Percentiles rank a stretch among this genome's conserved stretches.
phyloP scores from a whole-genome alignment of 2,113 vertebrate genomes.

The Muscicapa adusta region DNA sequence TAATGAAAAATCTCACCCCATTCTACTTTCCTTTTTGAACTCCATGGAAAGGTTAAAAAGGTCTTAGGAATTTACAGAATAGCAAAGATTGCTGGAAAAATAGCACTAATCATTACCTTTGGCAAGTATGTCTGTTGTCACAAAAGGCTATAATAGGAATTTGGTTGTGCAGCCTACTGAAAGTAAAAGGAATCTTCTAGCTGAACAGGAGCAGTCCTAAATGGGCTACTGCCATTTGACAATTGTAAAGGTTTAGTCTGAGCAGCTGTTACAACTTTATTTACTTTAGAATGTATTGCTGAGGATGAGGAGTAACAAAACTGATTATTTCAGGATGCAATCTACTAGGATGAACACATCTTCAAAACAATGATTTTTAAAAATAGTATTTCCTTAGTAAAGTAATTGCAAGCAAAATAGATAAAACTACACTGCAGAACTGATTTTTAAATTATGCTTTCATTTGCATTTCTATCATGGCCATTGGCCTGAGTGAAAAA shows the following conservation, averaged over 20 bases:
- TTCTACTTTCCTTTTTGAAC: not conserved
- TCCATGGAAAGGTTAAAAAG: not conserved
- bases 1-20: not conserved
- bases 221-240: not conserved
- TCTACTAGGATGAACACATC: not conserved
- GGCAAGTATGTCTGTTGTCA: not conserved
- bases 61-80: not conserved
- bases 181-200: not conserved
- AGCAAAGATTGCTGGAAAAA: constrained; percentile 6
- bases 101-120: not conserved
- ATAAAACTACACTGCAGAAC: not conserved
- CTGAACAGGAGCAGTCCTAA: not conserved
- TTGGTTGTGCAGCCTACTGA: not conserved
- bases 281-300: not conserved
- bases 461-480: not conserved
- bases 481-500: not conserved
- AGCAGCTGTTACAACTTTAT: not conserved
- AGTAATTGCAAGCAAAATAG: not conserved
- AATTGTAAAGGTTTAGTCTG: not conserved
- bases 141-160: not conserved
- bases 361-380: not conserved
- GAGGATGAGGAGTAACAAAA: not conserved
- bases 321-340: not conserved
- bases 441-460: not conserved
- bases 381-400: not conserved